Percentiles rank a stretch among this genome's conserved stretches.
These are phyloP conservation scores for Clarias gariepinus DNA, from an alignment of 2,113 vertebrate genomes.

Conservation along the genomic window DNA sequence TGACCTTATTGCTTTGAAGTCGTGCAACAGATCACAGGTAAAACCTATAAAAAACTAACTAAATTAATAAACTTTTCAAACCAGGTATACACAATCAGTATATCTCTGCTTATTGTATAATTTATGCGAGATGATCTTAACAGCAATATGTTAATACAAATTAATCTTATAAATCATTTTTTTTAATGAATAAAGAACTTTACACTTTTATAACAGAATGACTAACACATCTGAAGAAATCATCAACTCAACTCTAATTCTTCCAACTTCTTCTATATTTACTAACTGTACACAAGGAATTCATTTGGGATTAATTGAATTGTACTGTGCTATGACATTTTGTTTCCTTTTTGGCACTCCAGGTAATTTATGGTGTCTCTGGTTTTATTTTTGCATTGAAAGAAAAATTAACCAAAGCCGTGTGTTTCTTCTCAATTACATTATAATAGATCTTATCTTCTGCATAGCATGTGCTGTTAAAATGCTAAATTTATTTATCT, in stretches of 20 bases:
- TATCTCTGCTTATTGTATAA: too few relatives aligned
- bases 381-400: constrained; percentile 4
- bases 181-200: too few relatives aligned
- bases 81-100: too few relatives aligned
- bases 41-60: too few relatives aligned
- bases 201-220: not conserved
- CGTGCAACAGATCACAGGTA: too few relatives aligned
- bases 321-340: not conserved
- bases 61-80: too few relatives aligned
- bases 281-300: not conserved
- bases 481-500: not conserved
- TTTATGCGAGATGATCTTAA: too few relatives aligned
- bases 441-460: constrained; percentile 13
- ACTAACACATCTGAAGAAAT: not conserved
- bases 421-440: constrained; percentile 28
- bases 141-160: too few relatives aligned
- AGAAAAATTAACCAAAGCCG: not conserved
- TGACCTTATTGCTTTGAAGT: too few relatives aligned
- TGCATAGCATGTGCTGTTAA: not conserved
- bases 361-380: constrained; percentile 15
- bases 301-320: not conserved
- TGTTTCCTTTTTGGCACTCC: constrained; percentile 21
- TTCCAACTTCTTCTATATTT: not conserved
- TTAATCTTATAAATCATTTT: too few relatives aligned
- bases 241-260: not conserved